Conservation (phyloP, 2,797 vertebrate species). For the Peromyscus eremicus region DNA sequence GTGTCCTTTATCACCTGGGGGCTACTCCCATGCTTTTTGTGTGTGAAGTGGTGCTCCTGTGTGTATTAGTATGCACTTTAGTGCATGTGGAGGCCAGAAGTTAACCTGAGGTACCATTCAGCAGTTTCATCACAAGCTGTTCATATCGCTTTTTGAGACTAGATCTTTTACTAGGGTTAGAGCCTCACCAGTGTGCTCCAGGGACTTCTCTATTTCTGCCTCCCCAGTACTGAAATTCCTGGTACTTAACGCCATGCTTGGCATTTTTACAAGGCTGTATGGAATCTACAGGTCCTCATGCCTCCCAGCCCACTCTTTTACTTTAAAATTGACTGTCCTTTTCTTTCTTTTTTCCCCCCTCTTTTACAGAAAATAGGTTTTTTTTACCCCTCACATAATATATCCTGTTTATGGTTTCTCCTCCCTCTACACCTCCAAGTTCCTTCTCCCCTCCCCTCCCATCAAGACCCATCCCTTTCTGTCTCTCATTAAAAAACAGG, state of each 20-base stretch:
- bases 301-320: neutral
- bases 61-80: neutral
- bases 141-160: neutral
- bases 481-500: neutral
- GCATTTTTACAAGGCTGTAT: neutral
- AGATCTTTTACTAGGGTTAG: neutral
- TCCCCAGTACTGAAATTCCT: neutral
- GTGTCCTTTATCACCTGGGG: neutral
- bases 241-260: neutral
- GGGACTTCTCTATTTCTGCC: neutral
- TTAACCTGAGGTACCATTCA: neutral
- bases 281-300: neutral
- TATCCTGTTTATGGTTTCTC: neutral
- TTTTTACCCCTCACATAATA: neutral
- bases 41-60: neutral
- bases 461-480: neutral
- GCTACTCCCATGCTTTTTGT: neutral
- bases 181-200: too few species aligned
- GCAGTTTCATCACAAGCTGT: neutral
- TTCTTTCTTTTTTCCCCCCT: constrained; percentile 13
- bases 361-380: neutral
- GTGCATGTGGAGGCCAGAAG: neutral
- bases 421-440: neutral
- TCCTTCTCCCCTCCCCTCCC: neutral
- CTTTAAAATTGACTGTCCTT: constrained; percentile 9